Percentiles rank a stretch among this genome's conserved stretches.
Conservation (phyloP, 1,140 invertebrate species). For the Drosophila micromelanica region DNA sequence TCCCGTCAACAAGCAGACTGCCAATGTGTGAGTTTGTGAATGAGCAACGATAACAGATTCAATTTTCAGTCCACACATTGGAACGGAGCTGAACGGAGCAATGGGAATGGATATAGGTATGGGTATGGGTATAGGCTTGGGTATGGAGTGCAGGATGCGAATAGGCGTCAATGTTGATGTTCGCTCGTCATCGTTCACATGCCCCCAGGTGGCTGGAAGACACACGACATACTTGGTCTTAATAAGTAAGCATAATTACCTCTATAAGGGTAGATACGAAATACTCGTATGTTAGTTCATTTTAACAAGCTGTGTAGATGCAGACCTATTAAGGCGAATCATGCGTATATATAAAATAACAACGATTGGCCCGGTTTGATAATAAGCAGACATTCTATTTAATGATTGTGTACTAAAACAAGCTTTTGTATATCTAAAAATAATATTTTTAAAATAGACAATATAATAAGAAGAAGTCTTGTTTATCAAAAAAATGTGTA, state of each 20-base stretch:
- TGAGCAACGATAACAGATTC: slow-evolving; percentile 44
- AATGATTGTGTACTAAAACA: too few species aligned
- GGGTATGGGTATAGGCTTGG: too few species aligned
- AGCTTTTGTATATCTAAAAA: too few species aligned
- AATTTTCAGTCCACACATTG: slow-evolving; percentile 21
- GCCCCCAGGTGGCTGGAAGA: slow-evolving; percentile 21
- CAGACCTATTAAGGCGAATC: too few species aligned
- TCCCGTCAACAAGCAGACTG: slow-evolving; percentile 26
- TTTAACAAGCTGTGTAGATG: slow-evolving; percentile 3
- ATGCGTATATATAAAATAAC: too few species aligned
- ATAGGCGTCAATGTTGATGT: slow-evolving; percentile 37
- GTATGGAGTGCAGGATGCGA: slow-evolving; percentile 20
- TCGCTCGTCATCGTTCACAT: slow-evolving; percentile 18
- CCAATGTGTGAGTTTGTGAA: slow-evolving; percentile 28
- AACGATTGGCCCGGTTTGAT: too few species aligned
- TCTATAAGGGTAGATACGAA: slow-evolving; percentile 2
- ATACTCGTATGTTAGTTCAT: slow-evolving; percentile 1
- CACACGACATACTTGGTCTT: slow-evolving; percentile 16
- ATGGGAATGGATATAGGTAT: not conserved
- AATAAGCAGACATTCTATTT: too few species aligned
- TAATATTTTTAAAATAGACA: too few species aligned
- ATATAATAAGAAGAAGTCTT: too few species aligned
- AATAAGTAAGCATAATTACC: slow-evolving; percentile 26
- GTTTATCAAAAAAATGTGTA: too few species aligned
- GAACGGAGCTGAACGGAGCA: not conserved